phyloP scores from a whole-genome alignment of 2,888 invertebrate species.

The Lacanobia wlatinum region DNA sequence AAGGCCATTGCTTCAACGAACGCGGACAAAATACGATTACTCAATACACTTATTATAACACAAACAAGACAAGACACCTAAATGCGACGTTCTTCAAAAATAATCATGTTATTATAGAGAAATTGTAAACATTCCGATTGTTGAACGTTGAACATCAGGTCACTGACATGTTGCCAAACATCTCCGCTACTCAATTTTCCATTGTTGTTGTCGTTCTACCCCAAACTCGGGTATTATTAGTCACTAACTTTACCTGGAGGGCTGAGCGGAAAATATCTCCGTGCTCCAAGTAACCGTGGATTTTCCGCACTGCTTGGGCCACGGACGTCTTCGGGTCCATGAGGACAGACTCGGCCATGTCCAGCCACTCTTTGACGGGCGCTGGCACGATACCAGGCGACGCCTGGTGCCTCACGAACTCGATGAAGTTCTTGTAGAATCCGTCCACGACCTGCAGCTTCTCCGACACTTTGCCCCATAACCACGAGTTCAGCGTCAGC shows the following conservation, averaged over 20 bases:
- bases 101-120: constrained; percentile 37
- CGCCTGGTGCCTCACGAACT: constrained; percentile 89
- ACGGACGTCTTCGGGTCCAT: constrained; percentile 91
- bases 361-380: constrained; percentile 87
- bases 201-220: constrained; percentile 55
- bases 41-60: constrained; percentile 37
- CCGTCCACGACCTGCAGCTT: constrained; percentile 92
- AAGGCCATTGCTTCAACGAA: constrained; percentile 55
- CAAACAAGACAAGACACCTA: constrained; percentile 36
- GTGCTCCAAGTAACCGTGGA: constrained; percentile 91
- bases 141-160: constrained; percentile 57
- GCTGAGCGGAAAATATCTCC: constrained; percentile 92
- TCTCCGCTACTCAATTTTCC: constrained; percentile 50
- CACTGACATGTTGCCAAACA: constrained; percentile 66
- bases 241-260: constrained; percentile 89
- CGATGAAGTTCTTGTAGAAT: constrained; percentile 92
- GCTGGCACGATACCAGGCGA: constrained; percentile 82
- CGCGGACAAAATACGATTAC: constrained; percentile 55
- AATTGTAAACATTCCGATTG: constrained; percentile 59
- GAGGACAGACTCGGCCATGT: constrained; percentile 92
- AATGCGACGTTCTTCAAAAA: constrained; percentile 38
- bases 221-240: constrained; percentile 51
- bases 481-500: constrained; percentile 87
- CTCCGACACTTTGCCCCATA: constrained; percentile 92
- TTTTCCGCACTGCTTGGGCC: constrained; percentile 89